Evolutionary conservation across 2,797 vertebrate genomes (phyloP).

Genomic region (Melanotaenia pygmaea): DNA sequence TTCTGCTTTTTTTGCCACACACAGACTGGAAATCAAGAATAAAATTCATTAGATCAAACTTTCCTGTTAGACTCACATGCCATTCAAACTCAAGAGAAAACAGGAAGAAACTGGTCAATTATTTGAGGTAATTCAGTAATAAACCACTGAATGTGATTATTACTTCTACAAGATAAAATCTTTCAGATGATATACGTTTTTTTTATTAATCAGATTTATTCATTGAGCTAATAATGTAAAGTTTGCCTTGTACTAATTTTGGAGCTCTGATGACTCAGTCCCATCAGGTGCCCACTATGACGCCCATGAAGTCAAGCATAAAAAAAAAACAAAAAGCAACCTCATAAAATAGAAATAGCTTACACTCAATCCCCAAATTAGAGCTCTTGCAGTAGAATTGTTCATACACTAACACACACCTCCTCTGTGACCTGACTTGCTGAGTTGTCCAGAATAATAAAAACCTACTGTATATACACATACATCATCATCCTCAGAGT

Average conservation of each 20-base stretch:
- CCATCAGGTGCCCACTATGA: neutral
- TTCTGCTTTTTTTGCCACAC: neutral
- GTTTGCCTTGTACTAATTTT: neutral
- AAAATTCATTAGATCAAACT: no score
- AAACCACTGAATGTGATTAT: neutral
- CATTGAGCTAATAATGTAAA: neutral
- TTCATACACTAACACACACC: constrained; percentile 8
- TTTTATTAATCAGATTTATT: neutral
- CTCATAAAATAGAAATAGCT: constrained; percentile 4
- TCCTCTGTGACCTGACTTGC: constrained; percentile 17
- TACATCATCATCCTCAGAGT: constrained; percentile 10
- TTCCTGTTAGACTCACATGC: no score
- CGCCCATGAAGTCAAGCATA: neutral
- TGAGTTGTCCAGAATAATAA: constrained; percentile 32
- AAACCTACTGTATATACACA: constrained; percentile 6
- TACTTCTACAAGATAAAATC: neutral
- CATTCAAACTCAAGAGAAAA: neutral
- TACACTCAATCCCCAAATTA: constrained; percentile 9
- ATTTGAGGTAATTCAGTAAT: neutral
- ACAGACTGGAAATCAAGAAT: no score
- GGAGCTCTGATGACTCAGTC: neutral
- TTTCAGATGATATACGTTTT: neutral
- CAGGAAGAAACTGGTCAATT: no score
- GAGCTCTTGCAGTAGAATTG: constrained; percentile 28
- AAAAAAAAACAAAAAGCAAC: constrained; percentile 4